These are phyloP conservation scores for Heterohyrax brucei DNA, from an alignment of 2,797 vertebrate genomes.

Conservation along the genomic window DNA sequence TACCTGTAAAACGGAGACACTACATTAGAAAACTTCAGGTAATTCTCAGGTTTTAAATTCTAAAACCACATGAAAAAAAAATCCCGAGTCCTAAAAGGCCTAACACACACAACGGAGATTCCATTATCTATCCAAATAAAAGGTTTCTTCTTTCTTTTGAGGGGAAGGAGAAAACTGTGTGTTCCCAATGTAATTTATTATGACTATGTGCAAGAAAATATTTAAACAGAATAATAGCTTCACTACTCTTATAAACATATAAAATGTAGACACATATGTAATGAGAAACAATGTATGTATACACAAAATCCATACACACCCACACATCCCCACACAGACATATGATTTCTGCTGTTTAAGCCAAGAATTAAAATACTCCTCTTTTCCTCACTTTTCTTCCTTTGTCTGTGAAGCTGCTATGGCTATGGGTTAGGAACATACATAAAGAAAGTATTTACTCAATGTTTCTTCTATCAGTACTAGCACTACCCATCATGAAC, in stretches of 20 bases:
- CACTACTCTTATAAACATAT: not conserved
- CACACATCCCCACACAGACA: not conserved
- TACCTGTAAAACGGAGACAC: conserved; percentile 12
- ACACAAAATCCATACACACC: conserved; percentile 47
- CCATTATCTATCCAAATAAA: conserved; percentile 9
- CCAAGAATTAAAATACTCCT: conserved; percentile 62
- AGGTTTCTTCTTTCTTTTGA: not conserved
- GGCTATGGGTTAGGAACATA: not conserved
- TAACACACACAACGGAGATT: conserved; percentile 47
- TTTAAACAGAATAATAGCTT: not conserved
- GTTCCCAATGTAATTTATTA: conserved; percentile 26
- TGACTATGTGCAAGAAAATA: conserved; percentile 63
- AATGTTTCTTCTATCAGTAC: conserved; percentile 31
- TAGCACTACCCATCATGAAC: not conserved
- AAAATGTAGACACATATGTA: not conserved
- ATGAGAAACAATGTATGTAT: not conserved
- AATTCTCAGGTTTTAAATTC: conserved; percentile 21
- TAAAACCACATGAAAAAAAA: conserved; percentile 28
- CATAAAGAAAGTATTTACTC: not conserved
- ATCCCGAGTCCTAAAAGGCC: not conserved
- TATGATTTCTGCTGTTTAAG: conserved; percentile 48
- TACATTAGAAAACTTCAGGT: not conserved
- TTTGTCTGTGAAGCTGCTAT: not conserved
- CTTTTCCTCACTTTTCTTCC: not conserved
- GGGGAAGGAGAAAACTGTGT: not conserved